Evolutionary conservation across 1,140 invertebrate species (phyloP), one percentile per base, ranked within the genome.

Genomic region (Onthophagus taurus): DNA sequence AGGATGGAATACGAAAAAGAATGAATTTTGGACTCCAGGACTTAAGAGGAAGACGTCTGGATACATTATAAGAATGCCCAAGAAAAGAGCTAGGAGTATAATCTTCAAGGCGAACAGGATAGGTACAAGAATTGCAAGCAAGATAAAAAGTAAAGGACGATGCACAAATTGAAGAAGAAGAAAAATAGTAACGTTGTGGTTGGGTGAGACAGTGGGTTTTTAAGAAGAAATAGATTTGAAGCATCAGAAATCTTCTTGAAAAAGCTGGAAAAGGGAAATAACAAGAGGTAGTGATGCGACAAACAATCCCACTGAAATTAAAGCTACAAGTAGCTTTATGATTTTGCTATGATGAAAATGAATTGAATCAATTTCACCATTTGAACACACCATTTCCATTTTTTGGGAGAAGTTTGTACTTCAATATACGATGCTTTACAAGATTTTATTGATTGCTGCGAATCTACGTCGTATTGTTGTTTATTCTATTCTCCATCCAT

Each of bases 231-330:
- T 45, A 9, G 36, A 31, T 53, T 43, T 31, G 44, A 44, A 44
- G 33, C 48, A 45, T 46, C 49, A 51, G 26, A 44, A 51, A 49
- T 23, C 13, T 44, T 50, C 34, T 23, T 50, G 31, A 54, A 48
- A 11, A n/a, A n/a, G n/a, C n/a, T n/a, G n/a, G 49, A 45, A 45
- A 36, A 47, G 48, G 51, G 48, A 50, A 43, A 38, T 59, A 56
- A 51, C 42, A 53, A 48, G 49, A 63, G 48, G 62, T 57, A 37
- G 34, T 49, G 31, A 53, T 48, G 43, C 33, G 33, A 45, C 21
- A 36, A 29, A 34, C 34, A 37, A 14, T 45, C 12, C 18, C 13
- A 23, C 21, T 34, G 37, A 20, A 39, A 24, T 39, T 39, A 11
- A 36, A 36, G 34, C 38, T 44, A 31, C 16, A 44, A 35, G 19